A percentile compares a stretch with the other conserved stretches of the same genome.
phyloP scores from a whole-genome alignment of 2,113 vertebrate genomes.

The Nycticorax nycticorax region DNA sequence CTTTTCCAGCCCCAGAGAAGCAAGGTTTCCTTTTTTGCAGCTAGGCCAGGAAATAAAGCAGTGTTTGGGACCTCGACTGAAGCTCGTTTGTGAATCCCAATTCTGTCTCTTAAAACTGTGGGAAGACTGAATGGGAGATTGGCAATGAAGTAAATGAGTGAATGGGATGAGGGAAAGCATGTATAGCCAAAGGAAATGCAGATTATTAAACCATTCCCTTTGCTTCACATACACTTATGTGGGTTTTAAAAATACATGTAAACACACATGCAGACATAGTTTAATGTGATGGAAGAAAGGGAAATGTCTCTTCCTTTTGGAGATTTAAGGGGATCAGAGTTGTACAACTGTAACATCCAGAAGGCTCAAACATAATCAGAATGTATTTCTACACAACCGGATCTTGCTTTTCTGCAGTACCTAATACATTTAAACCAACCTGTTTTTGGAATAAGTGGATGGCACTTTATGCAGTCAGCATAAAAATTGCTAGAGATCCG shows the following conservation, averaged over 20 bases:
- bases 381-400: not conserved
- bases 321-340: not conserved
- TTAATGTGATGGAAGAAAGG: not conserved
- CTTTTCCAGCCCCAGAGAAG: not conserved
- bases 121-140: not conserved
- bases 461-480: not conserved
- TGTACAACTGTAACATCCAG: not conserved
- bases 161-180: not conserved
- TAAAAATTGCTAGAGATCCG: not conserved
- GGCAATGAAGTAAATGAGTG: not conserved
- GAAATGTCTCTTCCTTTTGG: not conserved
- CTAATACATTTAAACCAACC: not conserved
- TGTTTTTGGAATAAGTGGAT: not conserved
- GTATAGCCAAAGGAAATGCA: not conserved
- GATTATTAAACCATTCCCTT: not conserved
- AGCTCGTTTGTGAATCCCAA: not conserved
- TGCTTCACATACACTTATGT: rapidly evolving
- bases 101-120: not conserved
- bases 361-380: not conserved
- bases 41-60: not conserved
- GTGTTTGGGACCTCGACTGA: not conserved
- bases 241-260: not conserved
- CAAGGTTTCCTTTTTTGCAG: not conserved
- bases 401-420: not conserved
- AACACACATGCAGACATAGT: not conserved